phyloP scores from a whole-genome alignment of 92 coral and sea anemone species.

The Porites evermanni region DNA sequence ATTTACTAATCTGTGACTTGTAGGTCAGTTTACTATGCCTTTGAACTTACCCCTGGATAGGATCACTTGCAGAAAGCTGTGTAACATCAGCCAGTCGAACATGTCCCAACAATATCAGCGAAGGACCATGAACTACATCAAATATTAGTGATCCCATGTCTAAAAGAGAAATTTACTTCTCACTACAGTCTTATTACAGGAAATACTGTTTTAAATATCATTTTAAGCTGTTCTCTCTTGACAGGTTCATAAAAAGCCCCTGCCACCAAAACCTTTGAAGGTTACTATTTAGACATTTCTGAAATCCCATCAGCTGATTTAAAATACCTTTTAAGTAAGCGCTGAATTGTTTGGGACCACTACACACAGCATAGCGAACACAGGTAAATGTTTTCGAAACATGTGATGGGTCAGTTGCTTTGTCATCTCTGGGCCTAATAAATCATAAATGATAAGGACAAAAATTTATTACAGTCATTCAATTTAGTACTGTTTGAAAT shows the following conservation, averaged over 20 bases:
- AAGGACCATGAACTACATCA: slow-evolving; percentile 84
- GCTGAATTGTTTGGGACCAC: slow-evolving; percentile 97
- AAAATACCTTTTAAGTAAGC: slow-evolving; percentile 85
- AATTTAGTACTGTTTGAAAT: too few relatives aligned
- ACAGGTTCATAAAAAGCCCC: too few relatives aligned
- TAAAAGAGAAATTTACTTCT: slow-evolving; percentile 3
- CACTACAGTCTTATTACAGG: too few relatives aligned
- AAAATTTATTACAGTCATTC: not conserved
- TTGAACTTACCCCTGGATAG: slow-evolving; percentile 89
- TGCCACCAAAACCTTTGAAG: too few relatives aligned
- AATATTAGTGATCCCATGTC: slow-evolving; percentile 94
- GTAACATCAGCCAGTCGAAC: slow-evolving; percentile 73
- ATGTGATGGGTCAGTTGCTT: slow-evolving; percentile 3
- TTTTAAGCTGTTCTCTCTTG: too few relatives aligned
- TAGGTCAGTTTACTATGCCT: not conserved
- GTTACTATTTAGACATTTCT: too few relatives aligned
- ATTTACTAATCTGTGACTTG: not conserved
- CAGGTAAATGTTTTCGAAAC: slow-evolving; percentile 38
- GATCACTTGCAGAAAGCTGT: slow-evolving; percentile 81
- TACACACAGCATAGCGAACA: slow-evolving; percentile 90
- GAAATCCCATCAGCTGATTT: too few relatives aligned
- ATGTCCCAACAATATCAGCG: slow-evolving; percentile 76
- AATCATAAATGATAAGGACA: not conserved
- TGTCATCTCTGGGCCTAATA: slow-evolving; percentile 62
- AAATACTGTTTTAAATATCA: too few relatives aligned